Percentiles rank a stretch among this genome's conserved stretches.
These are phyloP conservation scores for Apoderus coryli DNA, from an alignment of 2,888 invertebrate species.

Conservation along the genomic window DNA sequence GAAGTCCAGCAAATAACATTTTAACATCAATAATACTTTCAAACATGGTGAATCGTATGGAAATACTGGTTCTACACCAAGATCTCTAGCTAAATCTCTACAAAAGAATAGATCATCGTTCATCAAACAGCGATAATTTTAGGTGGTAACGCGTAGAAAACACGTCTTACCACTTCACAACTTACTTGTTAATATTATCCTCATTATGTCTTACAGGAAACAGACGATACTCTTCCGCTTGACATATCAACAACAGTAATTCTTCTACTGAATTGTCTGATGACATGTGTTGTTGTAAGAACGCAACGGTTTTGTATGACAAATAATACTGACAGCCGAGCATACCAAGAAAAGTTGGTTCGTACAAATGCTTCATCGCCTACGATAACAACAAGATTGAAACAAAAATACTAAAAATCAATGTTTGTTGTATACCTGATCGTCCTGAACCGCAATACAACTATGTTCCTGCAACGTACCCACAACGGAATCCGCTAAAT, in stretches of 20 bases:
- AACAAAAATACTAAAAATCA: slow-evolving; percentile 6
- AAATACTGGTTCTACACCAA: slow-evolving; percentile 55
- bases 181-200: slow-evolving; percentile 75
- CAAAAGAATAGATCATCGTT: slow-evolving; percentile 16
- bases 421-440: no score
- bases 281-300: slow-evolving; percentile 58
- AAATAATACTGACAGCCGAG: slow-evolving; percentile 96
- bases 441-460: slow-evolving; percentile 53
- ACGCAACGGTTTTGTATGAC: slow-evolving; percentile 78
- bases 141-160: no score
- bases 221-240: slow-evolving; percentile 80
- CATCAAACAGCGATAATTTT: neutral
- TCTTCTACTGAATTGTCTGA: slow-evolving; percentile 51
- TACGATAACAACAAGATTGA: slow-evolving; percentile 23
- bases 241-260: slow-evolving; percentile 63
- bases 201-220: slow-evolving; percentile 97
- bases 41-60: slow-evolving; percentile 84
- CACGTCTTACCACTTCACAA: neutral
- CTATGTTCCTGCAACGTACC: slow-evolving; percentile 56
- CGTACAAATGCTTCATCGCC: slow-evolving; percentile 41
- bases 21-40: slow-evolving; percentile 84
- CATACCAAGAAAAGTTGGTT: slow-evolving; percentile 70
- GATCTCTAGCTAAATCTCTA: slow-evolving; percentile 67
- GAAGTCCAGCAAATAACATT: slow-evolving; percentile 82
- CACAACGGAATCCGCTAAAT: slow-evolving; percentile 66